Evolutionary conservation across 1,140 invertebrate species (phyloP).

Genomic region (Pseudomyrmex cubaensis): DNA sequence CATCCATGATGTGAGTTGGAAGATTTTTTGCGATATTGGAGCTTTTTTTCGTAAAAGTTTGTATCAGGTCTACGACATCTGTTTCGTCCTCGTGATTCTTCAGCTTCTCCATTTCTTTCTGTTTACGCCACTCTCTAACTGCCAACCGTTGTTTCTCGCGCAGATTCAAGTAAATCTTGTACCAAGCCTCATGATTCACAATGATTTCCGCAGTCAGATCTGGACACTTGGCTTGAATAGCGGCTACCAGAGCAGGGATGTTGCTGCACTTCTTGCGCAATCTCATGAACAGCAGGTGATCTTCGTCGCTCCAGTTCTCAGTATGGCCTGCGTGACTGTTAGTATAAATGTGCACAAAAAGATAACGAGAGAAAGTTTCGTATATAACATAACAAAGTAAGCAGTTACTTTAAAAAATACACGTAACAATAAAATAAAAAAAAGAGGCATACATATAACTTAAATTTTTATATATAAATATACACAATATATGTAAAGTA

Average conservation of each 20-base stretch:
- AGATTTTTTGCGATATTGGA: background rate
- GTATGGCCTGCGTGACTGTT: constrained; percentile 75
- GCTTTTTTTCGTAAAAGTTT: background rate
- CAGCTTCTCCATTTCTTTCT: constrained; percentile 66
- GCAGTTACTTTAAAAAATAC: background rate
- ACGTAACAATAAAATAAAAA: background rate
- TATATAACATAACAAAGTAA: no score
- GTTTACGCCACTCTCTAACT: constrained; percentile 78
- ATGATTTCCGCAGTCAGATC: constrained; percentile 79
- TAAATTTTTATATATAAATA: no score
- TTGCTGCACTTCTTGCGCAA: constrained; percentile 76
- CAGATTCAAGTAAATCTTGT: constrained; percentile 79
- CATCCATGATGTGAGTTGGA: background rate
- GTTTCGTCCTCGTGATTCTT: background rate
- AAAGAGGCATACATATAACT: no score
- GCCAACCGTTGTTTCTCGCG: constrained; percentile 77
- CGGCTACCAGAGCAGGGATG: constrained; percentile 74
- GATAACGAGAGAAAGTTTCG: background rate
- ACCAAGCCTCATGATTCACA: constrained; percentile 83
- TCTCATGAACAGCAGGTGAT: constrained; percentile 81
- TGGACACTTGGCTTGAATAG: constrained; percentile 79
- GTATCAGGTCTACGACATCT: constrained; percentile 21
- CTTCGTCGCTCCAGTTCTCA: constrained; percentile 80
- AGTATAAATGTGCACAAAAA: background rate
- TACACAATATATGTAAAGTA: no score